Percentiles rank a stretch among this genome's conserved stretches.
phyloP scores from a whole-genome alignment of 2,888 invertebrate species.

The Agriopis aurantiaria region DNA sequence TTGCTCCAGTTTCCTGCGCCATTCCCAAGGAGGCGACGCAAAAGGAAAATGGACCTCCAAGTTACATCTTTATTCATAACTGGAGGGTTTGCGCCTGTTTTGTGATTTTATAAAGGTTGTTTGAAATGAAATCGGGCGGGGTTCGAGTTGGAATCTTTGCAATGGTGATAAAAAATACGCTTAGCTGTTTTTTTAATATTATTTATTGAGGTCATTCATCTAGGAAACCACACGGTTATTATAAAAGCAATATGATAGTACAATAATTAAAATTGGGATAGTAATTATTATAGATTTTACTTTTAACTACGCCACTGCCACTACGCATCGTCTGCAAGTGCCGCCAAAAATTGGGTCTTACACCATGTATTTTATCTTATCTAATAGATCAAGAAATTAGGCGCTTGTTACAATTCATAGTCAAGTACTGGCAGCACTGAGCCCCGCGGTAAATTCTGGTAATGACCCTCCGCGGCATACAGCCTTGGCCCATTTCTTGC shows the following conservation, averaged over 20 bases:
- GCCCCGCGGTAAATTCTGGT: conserved; percentile 35
- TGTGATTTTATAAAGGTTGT: conserved; percentile 9
- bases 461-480: conserved; percentile 35
- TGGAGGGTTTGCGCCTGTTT: conserved; percentile 10
- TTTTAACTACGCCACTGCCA: too few relatives aligned
- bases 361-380: too few relatives aligned
- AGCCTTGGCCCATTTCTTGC: conserved; percentile 44
- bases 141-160: background rate
- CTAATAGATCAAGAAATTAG: too few relatives aligned
- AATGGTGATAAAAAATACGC: background rate
- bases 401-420: too few relatives aligned
- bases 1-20: conserved; percentile 21
- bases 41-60: conserved; percentile 23
- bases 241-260: too few relatives aligned
- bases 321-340: too few relatives aligned
- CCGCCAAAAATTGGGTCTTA: too few relatives aligned
- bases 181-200: too few relatives aligned
- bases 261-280: too few relatives aligned
- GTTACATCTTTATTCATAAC: conserved; percentile 27
- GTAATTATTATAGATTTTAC: too few relatives aligned
- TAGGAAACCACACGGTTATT: too few relatives aligned
- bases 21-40: conserved; percentile 8
- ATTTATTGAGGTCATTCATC: too few relatives aligned
- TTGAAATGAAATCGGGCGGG: background rate
- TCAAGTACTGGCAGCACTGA: background rate